phyloP scores from a whole-genome alignment of 1,140 invertebrate genomes.

The Muscidifurax raptorellus region DNA sequence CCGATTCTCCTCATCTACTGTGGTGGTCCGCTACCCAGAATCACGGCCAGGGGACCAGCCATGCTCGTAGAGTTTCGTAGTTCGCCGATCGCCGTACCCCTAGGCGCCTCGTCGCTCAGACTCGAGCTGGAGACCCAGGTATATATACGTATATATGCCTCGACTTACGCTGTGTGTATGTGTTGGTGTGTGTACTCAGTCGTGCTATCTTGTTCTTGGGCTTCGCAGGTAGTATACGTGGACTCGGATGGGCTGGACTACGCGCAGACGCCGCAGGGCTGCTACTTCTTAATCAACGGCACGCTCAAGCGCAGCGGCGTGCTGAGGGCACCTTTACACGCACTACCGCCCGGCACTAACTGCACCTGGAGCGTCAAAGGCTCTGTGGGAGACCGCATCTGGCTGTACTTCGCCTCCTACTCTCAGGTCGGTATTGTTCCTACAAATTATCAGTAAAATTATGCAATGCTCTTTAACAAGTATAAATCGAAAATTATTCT shows the following conservation, averaged over 20 bases:
- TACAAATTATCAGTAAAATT: too few species aligned
- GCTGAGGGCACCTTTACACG: constrained; percentile 87
- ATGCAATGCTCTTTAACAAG: too few species aligned
- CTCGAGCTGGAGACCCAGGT: constrained; percentile 91
- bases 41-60: constrained; percentile 82
- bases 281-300: constrained; percentile 74
- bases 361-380: constrained; percentile 91
- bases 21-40: constrained; percentile 86
- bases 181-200: too few species aligned
- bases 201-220: too few species aligned
- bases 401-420: constrained; percentile 92
- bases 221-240: constrained; percentile 87
- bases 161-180: too few species aligned
- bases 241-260: constrained; percentile 88
- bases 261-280: constrained; percentile 76
- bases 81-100: constrained; percentile 84
- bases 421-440: constrained; percentile 77
- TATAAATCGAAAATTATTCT: background rate
- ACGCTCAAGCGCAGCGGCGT: constrained; percentile 77
- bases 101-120: constrained; percentile 80
- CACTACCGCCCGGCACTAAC: constrained; percentile 88
- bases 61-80: constrained; percentile 92
- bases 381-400: constrained; percentile 85
- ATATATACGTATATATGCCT: background rate
- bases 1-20: constrained; percentile 90